Evolutionary conservation across 2,113 vertebrate genomes (phyloP).

Genomic region (Coracopsis vasa): DNA sequence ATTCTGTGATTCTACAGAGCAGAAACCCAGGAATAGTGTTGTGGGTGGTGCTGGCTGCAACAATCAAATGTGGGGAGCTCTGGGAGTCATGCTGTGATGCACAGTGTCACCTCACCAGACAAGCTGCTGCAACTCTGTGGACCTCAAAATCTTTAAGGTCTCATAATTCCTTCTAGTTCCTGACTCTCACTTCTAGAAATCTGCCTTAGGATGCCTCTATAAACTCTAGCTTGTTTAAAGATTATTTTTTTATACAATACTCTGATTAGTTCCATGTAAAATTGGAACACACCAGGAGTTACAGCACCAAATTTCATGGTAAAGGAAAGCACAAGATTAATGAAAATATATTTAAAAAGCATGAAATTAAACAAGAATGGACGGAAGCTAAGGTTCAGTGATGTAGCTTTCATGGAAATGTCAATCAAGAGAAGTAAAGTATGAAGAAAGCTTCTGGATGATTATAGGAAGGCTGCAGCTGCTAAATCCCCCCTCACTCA

Average conservation of each 20-base stretch:
- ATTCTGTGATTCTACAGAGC: background rate
- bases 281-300: background rate
- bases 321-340: background rate
- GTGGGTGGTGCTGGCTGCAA: background rate
- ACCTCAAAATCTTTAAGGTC: background rate
- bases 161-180: background rate
- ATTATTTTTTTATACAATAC: background rate
- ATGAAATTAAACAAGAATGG: background rate
- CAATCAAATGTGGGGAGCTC: rapidly evolving
- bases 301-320: background rate
- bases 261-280: background rate
- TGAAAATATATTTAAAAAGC: background rate
- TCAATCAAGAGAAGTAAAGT: background rate
- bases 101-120: background rate
- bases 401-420: background rate
- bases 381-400: background rate
- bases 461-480: background rate
- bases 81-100: rapidly evolving
- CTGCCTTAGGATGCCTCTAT: rapidly evolving
- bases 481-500: background rate
- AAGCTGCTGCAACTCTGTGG: background rate
- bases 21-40: rapidly evolving
- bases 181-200: background rate
- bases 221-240: background rate
- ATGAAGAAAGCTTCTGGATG: background rate